Evolutionary conservation across 2,113 vertebrate species (phyloP).

Genomic region (Alligator sinensis): DNA sequence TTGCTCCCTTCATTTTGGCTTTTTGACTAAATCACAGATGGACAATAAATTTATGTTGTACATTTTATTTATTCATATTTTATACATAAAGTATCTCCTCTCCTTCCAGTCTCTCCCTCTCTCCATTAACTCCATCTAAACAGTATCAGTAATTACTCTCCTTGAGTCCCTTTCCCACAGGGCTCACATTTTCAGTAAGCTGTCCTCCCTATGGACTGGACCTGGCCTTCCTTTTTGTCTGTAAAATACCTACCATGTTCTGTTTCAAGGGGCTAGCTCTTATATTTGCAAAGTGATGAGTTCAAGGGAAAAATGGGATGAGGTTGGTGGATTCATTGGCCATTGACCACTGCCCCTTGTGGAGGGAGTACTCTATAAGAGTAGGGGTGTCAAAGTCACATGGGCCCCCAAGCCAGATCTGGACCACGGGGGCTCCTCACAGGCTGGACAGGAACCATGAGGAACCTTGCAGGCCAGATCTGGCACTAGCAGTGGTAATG

Average conservation of each 20-base stretch:
- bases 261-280: background rate
- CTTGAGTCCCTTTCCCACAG: background rate
- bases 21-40: conserved; percentile 5
- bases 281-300: background rate
- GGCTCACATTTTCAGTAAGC: background rate
- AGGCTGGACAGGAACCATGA: too few relatives aligned
- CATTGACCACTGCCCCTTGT: background rate
- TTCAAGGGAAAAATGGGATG: background rate
- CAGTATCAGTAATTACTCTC: background rate
- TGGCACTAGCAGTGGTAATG: too few relatives aligned
- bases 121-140: conserved; percentile 27
- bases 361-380: background rate
- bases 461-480: too few relatives aligned
- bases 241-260: background rate
- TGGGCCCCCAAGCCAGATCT: too few relatives aligned
- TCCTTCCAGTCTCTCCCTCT: background rate
- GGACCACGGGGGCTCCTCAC: background rate
- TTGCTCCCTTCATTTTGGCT: conserved; percentile 26
- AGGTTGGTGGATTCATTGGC: background rate
- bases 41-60: conserved; percentile 42
- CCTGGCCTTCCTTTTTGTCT: background rate
- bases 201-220: background rate
- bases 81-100: background rate
- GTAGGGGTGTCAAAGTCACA: too few relatives aligned
- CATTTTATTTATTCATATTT: background rate